Evolutionary conservation across 2,888 invertebrate species (phyloP).

Genomic region (Furcula furcula): DNA sequence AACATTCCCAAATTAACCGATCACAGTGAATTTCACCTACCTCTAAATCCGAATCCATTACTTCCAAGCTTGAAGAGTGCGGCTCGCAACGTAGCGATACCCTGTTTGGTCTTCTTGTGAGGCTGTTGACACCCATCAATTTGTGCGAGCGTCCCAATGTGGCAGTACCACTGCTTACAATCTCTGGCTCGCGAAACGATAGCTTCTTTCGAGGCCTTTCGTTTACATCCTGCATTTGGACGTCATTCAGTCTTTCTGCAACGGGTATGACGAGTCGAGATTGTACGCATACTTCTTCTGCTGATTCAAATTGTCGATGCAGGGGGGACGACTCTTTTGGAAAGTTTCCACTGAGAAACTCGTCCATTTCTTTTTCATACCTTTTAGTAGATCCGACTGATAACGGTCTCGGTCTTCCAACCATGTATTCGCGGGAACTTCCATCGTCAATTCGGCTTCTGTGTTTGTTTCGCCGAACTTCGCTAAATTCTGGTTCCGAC

Average conservation of each 20-base stretch:
- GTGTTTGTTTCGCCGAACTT: slow-evolving; percentile 54
- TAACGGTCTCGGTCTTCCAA: slow-evolving; percentile 55
- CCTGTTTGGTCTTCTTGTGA: slow-evolving; percentile 56
- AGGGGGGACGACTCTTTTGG: slow-evolving; percentile 46
- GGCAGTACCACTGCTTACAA: slow-evolving; percentile 67
- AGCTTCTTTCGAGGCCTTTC: slow-evolving; percentile 91
- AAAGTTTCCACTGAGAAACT: slow-evolving; percentile 43
- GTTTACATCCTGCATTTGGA: slow-evolving; percentile 49
- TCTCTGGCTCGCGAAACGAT: slow-evolving; percentile 93
- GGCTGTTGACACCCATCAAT: slow-evolving; percentile 70
- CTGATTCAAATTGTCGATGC: slow-evolving; percentile 53
- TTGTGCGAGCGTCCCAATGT: slow-evolving; percentile 66
- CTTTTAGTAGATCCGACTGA: slow-evolving; percentile 66
- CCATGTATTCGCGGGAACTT: slow-evolving; percentile 38
- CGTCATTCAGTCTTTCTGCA: slow-evolving; percentile 62
- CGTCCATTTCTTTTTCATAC: slow-evolving; percentile 53
- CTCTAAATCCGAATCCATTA: slow-evolving; percentile 82
- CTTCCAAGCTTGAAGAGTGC: slow-evolving; percentile 77
- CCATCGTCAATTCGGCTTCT: slow-evolving; percentile 58
- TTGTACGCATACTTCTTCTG: slow-evolving; percentile 66
- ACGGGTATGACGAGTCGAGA: slow-evolving; percentile 67
- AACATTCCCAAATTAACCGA: slow-evolving; percentile 10
- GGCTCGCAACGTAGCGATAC: slow-evolving; percentile 52
- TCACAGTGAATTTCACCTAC: slow-evolving; percentile 43
- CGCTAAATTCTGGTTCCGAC: slow-evolving; percentile 69